A percentile compares a stretch with the other conserved stretches of the same genome.
Conservation (phyloP, 1,140 invertebrate genomes). For the Drosophila rhopaloa region DNA sequence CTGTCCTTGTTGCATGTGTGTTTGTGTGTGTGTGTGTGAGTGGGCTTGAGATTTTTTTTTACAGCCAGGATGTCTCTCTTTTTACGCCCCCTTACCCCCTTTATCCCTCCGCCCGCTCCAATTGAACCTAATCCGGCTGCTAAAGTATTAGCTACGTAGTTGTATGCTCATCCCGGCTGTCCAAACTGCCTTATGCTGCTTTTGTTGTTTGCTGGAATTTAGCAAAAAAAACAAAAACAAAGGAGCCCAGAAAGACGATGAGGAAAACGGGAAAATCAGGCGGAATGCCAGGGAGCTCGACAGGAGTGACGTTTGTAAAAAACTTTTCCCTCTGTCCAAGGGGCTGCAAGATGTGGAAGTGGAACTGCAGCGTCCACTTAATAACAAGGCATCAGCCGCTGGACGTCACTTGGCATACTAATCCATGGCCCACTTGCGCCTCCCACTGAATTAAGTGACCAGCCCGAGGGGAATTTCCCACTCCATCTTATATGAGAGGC, state of each 20-base stretch:
- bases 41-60: constrained; percentile 62
- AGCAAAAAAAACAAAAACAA: constrained; percentile 62
- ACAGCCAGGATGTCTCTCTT: constrained; percentile 15
- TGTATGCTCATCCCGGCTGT: constrained; percentile 79
- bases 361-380: constrained; percentile 56
- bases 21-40: constrained; percentile 17
- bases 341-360: constrained; percentile 16
- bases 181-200: constrained; percentile 81
- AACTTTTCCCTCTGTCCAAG: constrained; percentile 65
- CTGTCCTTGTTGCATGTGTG: constrained; percentile 10
- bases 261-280: constrained; percentile 20
- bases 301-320: constrained; percentile 64
- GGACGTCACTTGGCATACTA: constrained; percentile 71
- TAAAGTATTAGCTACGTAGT: constrained; percentile 82
- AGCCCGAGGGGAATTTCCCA: constrained; percentile 12
- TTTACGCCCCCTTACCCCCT: constrained; percentile 25
- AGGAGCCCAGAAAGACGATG: constrained; percentile 5
- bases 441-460: constrained; percentile 50
- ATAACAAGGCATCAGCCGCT: constrained; percentile 70
- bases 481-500: background rate
- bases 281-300: constrained; percentile 19
- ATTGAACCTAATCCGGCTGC: constrained; percentile 82
- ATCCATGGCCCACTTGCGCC: constrained; percentile 51
- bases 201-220: constrained; percentile 81
- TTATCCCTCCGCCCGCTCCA: constrained; percentile 50